phyloP scores from a whole-genome alignment of 2,888 invertebrate species.

The Melanostoma mellinum region DNA sequence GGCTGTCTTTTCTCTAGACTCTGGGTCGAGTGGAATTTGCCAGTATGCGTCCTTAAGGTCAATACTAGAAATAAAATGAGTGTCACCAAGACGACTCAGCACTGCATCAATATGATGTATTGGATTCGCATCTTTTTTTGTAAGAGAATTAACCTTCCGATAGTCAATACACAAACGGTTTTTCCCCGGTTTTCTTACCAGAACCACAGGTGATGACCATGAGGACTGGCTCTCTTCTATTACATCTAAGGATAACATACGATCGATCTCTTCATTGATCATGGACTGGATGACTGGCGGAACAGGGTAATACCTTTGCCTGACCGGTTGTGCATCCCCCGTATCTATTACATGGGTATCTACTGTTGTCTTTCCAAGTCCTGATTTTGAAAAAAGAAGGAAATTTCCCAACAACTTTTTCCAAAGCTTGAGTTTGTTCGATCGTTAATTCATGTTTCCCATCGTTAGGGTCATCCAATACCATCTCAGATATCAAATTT shows the following conservation, averaged over 20 bases:
- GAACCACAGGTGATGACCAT: conserved; percentile 75
- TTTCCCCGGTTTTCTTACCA: conserved; percentile 26
- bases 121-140: conserved; percentile 63
- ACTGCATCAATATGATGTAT: conserved; percentile 70
- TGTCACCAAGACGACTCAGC: conserved; percentile 62
- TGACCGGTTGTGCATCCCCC: conserved; percentile 44
- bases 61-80: conserved; percentile 69
- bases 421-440: background rate
- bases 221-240: conserved; percentile 75
- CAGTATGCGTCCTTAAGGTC: conserved; percentile 59
- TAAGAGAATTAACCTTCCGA: conserved; percentile 74
- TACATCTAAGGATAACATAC: conserved; percentile 75
- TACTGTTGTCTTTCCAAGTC: conserved; percentile 42
- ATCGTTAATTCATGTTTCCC: background rate
- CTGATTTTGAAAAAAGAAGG: conserved; percentile 13
- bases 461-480: background rate
- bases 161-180: conserved; percentile 75
- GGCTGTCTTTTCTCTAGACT: conserved; percentile 69
- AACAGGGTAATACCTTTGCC: conserved; percentile 64
- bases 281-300: conserved; percentile 57
- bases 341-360: conserved; percentile 51
- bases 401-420: background rate
- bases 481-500: conserved; percentile 2
- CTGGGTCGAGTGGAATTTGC: conserved; percentile 37
- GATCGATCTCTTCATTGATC: conserved; percentile 74